Evolutionary conservation across 1,140 invertebrate genomes (phyloP).

Genomic region (Aphaenogaster floridana): DNA sequence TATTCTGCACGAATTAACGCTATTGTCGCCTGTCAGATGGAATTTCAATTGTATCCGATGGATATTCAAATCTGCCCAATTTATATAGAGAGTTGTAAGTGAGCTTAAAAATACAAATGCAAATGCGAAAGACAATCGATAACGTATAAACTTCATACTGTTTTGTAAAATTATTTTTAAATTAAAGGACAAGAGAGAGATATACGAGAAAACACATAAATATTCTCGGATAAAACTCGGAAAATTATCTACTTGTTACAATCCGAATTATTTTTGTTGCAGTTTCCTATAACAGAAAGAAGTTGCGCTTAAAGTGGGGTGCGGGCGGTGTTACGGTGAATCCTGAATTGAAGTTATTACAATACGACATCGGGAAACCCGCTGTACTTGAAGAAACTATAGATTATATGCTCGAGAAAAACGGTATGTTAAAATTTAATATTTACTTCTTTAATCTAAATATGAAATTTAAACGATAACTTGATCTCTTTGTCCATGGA

Average conservation of each 20-base stretch:
- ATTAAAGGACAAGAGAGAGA: neutral
- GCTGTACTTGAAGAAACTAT: constrained; percentile 90
- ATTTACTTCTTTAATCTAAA: neutral
- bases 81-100: constrained; percentile 94
- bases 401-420: constrained; percentile 91
- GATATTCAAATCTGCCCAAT: constrained; percentile 94
- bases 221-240: constrained; percentile 3
- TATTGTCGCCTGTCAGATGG: constrained; percentile 95
- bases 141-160: neutral
- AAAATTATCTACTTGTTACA: constrained; percentile 48
- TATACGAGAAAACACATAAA: neutral
- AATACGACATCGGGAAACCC: constrained; percentile 92
- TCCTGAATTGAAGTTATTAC: constrained; percentile 92
- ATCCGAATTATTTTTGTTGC: constrained; percentile 72
- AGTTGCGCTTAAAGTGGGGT: constrained; percentile 90
- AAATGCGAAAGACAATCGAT: neutral
- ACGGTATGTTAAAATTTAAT: constrained; percentile 85
- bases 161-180: constrained; percentile 7
- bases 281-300: constrained; percentile 93
- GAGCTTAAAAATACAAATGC: constrained; percentile 16
- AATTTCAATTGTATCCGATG: constrained; percentile 94
- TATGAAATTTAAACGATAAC: neutral
- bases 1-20: constrained; percentile 94
- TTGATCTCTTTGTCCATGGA: neutral
- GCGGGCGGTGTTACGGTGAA: constrained; percentile 91